Base-by-base conservation (phyloP, 2,113 vertebrate genomes). In the Ammodytes marinus region DNA sequence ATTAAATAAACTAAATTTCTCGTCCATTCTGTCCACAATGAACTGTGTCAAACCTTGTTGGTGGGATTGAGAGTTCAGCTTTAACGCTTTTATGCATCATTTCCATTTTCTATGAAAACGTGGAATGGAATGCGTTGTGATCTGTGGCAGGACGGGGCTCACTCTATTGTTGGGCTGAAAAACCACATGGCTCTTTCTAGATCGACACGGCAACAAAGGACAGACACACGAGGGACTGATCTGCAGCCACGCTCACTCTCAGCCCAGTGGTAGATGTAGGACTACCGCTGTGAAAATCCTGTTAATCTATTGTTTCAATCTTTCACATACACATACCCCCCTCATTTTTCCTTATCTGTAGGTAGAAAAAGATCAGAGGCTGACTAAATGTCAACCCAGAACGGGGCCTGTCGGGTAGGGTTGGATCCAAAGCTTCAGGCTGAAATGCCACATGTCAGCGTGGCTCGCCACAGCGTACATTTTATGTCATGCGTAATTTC, bases 401-500 rank as follows among this genome's bases (percentile, higher is more conserved):
- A 19, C 63, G 40, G 27, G 39, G 52, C 53, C 68, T 81, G 82
- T 92, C 89, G 75, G 61, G 50, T n/a, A 37, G 1, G 3, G 37
- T 86, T 76, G 67, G 70, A 77, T 71, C 49, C 37, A 63, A 37
- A 76, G 49, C 68, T 76, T 19, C 65, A 35, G 39, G 83, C 42
- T 60, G 65, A 82, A 88, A 90, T 87, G 90, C 92, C 80, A 88
- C 61, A 50, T 69, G 74, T 87, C 76, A 69, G 68, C 60, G 50
- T 14, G 4, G 59, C 47, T 68, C n/a, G 17, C 61, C 69, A 76
- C 60, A 76, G 68, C 11, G 11, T 77, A 27, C 45, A 57, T 58
- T 27, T 27, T 55, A 70, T 90, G 70, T 60, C 88, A 87, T 76
- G 75, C 66, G 82, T 75, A 45, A 83, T 81, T 83, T 82, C 57